A percentile compares a stretch with the other conserved stretches of the same genome.
phyloP scores from a whole-genome alignment of 2,797 vertebrate genomes.

The Lithobates sylvaticus region DNA sequence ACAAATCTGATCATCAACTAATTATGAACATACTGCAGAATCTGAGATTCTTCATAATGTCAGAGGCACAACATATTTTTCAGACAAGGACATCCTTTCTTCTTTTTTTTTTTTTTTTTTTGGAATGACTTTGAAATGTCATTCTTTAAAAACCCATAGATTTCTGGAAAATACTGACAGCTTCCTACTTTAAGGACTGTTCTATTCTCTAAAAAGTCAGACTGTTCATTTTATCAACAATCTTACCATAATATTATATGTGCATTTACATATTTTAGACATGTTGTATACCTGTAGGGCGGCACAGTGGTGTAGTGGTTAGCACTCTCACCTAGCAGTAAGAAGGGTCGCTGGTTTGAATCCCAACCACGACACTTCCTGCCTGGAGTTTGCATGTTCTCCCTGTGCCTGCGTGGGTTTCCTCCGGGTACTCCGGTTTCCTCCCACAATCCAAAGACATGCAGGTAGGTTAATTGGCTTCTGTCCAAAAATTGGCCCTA shows the following conservation, averaged over 20 bases:
- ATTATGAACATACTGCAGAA: conserved; percentile 30
- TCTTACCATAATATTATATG: too few species aligned
- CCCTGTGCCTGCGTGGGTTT: too few species aligned
- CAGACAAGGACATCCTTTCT: background rate
- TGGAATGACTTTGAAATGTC: background rate
- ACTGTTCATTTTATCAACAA: too few species aligned
- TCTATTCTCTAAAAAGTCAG: background rate
- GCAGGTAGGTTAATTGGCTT: too few species aligned
- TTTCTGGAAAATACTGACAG: background rate
- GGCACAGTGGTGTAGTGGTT: too few species aligned
- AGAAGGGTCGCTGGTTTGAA: too few species aligned
- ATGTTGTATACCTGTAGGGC: background rate
- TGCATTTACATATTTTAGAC: background rate
- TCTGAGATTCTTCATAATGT: background rate
- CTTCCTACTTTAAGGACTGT: background rate
- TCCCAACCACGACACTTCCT: too few species aligned
- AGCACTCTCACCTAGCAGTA: too few species aligned
- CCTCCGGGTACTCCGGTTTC: too few species aligned
- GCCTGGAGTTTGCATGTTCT: too few species aligned
- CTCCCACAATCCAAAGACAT: too few species aligned
- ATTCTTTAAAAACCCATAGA: background rate
- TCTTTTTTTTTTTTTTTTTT: background rate
- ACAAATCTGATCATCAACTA: conserved; percentile 23
- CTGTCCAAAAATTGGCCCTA: too few species aligned
- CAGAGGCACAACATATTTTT: background rate